Evolutionary conservation across 2,113 vertebrate genomes (phyloP).

Genomic region (Cacatua alba): DNA sequence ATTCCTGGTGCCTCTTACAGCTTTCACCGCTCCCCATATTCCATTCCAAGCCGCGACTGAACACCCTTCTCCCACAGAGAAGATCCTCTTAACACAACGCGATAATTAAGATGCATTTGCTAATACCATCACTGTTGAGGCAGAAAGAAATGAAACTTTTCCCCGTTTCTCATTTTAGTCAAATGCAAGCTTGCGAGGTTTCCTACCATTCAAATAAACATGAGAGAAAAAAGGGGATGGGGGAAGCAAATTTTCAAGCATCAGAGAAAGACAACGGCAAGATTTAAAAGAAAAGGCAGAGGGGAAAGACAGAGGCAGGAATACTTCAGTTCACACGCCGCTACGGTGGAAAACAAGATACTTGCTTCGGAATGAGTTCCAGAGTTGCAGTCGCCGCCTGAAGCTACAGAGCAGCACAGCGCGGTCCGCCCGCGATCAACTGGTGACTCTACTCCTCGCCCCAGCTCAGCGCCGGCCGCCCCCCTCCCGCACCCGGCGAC

Average conservation of each 20-base stretch:
- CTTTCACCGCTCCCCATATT: not conserved
- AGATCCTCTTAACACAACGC: not conserved
- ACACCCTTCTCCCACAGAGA: not conserved
- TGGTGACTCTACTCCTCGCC: not conserved
- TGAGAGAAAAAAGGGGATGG: fast-evolving
- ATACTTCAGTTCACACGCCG: not conserved
- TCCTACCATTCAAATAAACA: not conserved
- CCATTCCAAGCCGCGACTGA: not conserved
- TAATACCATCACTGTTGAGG: fast-evolving
- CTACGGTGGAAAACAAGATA: not conserved
- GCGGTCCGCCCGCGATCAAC: not conserved
- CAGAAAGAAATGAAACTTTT: not conserved
- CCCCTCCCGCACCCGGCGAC: not conserved
- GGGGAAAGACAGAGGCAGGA: not conserved
- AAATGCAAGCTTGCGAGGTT: not conserved
- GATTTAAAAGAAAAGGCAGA: not conserved
- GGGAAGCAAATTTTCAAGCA: not conserved
- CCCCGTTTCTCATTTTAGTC: not conserved
- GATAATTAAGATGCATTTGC: not conserved
- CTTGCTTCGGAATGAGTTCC: not conserved
- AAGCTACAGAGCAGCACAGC: not conserved
- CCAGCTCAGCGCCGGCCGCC: not conserved
- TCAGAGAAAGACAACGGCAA: not conserved
- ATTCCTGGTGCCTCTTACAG: not conserved
- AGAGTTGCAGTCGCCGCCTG: not conserved